Base-by-base conservation (phyloP, 2,888 invertebrate species). In the Ganaspis brasiliensis region DNA sequence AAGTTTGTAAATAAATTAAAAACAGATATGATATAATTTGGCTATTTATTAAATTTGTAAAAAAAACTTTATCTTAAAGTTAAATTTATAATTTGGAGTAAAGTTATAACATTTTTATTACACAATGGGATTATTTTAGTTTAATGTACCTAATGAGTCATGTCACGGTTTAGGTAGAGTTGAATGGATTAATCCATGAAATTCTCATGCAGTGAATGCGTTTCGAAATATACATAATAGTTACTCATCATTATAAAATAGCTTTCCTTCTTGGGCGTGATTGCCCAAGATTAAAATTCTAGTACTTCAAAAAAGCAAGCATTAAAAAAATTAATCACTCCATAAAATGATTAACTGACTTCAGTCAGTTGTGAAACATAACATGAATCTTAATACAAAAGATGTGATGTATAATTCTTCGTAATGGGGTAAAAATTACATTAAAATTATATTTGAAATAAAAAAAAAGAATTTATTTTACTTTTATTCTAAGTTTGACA, bases 251-350 rank as follows among this genome's bases (percentile, higher is more conserved):
- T 37, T 9, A 35, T 12, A 61, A 52, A 52, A 52, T 52, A 16
- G n/a, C n/a, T 16, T 61, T 61, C 19, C 16, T 35, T 35, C 31
- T 31, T 61, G n/a, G 31, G n/a, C 57, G 37, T 37, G 8, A 59
- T 26, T 56, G 56, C 56, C 24, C 6, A 56, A 56, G 56, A 56
- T 56, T 24, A 56, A 56, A 56, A 31, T 31, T 31, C 31, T 31
- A 4, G 6, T 31, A 31, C 31, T 31, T 31, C 31, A 31, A 31
- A 31, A 31, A 31, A 31, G 31, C 31, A 6, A 2, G 2, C 31
- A 31, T 2, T 31, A 4, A 31, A 31, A 31, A 31, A 31, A 31
- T 31, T 31, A 31, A 31, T 31, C 31, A 31, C 31, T n/a, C n/a
- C n/a, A n/a, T n/a, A n/a, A n/a, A n/a, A n/a, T n/a, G n/a, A n/a